phyloP scores from a whole-genome alignment of 2,888 invertebrate species.

The Dorcus parallelipipedus region DNA sequence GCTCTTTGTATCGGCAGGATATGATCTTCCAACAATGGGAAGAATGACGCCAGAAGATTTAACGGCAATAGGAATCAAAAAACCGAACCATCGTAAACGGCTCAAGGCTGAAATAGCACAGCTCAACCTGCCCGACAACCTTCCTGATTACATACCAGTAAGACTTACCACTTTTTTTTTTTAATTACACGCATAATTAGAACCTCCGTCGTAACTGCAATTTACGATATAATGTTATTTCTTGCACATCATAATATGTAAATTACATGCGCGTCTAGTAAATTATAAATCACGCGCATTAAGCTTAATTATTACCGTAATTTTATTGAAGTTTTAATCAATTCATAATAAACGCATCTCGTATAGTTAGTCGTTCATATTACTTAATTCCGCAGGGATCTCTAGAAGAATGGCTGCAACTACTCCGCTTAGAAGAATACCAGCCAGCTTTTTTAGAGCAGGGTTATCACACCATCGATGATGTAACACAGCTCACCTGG shows the following conservation, averaged over 20 bases:
- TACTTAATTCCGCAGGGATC: constrained; percentile 62
- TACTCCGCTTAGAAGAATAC: constrained; percentile 90
- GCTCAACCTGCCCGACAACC: constrained; percentile 88
- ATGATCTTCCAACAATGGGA: constrained; percentile 97
- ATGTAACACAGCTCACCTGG: constrained; percentile 94
- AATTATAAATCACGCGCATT: neutral
- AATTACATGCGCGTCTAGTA: neutral
- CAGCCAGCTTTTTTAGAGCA: constrained; percentile 85
- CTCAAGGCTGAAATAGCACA: constrained; percentile 95
- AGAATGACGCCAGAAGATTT: constrained; percentile 97
- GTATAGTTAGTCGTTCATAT: no score
- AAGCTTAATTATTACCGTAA: neutral
- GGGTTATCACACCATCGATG: constrained; percentile 90
- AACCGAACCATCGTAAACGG: constrained; percentile 94
- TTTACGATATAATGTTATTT: neutral
- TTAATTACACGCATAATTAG: neutral
- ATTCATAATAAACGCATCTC: no score
- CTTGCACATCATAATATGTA: neutral
- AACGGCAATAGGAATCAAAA: constrained; percentile 87
- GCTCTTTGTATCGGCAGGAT: constrained; percentile 91
- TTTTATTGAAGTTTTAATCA: no score
- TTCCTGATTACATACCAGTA: constrained; percentile 92
- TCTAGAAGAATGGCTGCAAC: constrained; percentile 90
- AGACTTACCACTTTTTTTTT: constrained; percentile 34
- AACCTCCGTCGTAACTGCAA: neutral